These are phyloP conservation scores for Limanda limanda DNA, from an alignment of 2,113 vertebrate genomes.

Conservation along the genomic window DNA sequence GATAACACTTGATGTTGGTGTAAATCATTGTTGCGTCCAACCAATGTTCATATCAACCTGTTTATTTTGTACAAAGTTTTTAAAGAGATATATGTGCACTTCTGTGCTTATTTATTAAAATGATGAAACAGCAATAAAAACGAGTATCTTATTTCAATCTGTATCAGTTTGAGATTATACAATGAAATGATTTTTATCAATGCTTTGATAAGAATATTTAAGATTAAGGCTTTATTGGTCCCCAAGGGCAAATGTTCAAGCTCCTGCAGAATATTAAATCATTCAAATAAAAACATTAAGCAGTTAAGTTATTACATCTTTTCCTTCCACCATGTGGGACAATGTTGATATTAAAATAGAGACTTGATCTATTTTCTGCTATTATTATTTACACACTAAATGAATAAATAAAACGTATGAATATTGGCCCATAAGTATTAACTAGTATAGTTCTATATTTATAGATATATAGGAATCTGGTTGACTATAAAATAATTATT, in stretches of 20 bases:
- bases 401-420: background rate
- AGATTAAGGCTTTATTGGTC: background rate
- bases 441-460: background rate
- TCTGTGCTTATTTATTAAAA: slow-evolving; percentile 9
- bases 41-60: slow-evolving; percentile 10
- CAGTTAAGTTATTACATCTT: no score
- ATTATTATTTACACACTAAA: no score
- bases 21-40: slow-evolving; percentile 25
- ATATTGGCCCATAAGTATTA: background rate
- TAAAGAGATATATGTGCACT: background rate
- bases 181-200: no score
- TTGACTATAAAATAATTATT: no score
- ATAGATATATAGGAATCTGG: no score
- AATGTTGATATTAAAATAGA: no score
- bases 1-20: slow-evolving; percentile 30
- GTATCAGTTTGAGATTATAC: background rate
- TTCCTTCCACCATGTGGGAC: no score
- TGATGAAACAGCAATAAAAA: background rate
- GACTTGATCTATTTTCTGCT: no score
- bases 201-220: no score
- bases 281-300: background rate
- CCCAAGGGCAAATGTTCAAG: background rate
- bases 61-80: slow-evolving; percentile 55
- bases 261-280: background rate
- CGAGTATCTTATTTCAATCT: background rate